Base-by-base conservation (phyloP, 2,797 vertebrate genomes). In the Cynodonichthys magdalenae region DNA sequence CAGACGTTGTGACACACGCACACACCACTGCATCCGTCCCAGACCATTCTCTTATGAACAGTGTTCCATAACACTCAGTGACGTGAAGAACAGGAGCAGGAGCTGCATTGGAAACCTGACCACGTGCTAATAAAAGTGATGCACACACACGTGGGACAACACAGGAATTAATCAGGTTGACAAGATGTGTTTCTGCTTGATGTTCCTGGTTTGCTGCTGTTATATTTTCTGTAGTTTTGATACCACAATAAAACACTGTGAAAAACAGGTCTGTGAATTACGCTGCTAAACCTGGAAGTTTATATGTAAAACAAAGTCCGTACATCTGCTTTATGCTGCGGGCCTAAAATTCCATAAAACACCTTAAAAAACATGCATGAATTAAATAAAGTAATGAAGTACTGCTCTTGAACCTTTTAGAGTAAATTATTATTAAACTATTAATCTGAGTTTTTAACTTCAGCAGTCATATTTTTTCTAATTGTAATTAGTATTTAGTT, bases 1-100 rank as follows among this genome's bases (percentile, higher is more conserved):
- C 71, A 92, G 88, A 39, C 95, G 84, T 80, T 97, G 96, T 59
- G 84, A 96, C 81, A 94, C 93, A 0, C 92, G 93, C 67, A 92
- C 84, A 1, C 94, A 88, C 61, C 94, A 93, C 83, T 97, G 96
- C 27, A 69, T 93, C 24, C 90, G 90, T 0, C 90, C 61, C 42
- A 85, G 64, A 63, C 85, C 36, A 53, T 60, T 69, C 82, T 42
- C 69, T 19, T 54, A 41, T 0, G 59, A 79, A 18, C 62, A 15
- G 1, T 91, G 90, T 66, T 51, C 55, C 14, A 0, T 48, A 4
- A 53, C 34, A 17, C 48, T 39, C 6, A 45, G 52, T 31, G 24
- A 28, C 1, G 3, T 42, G 49, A 51, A 8, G 46, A 74, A 41
- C 0, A 15, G 48, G 36, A 75, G 49, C 7, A 24, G 31, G 54